Base-by-base conservation (phyloP, 2,113 vertebrate genomes). In the Eonycteris spelaea region DNA sequence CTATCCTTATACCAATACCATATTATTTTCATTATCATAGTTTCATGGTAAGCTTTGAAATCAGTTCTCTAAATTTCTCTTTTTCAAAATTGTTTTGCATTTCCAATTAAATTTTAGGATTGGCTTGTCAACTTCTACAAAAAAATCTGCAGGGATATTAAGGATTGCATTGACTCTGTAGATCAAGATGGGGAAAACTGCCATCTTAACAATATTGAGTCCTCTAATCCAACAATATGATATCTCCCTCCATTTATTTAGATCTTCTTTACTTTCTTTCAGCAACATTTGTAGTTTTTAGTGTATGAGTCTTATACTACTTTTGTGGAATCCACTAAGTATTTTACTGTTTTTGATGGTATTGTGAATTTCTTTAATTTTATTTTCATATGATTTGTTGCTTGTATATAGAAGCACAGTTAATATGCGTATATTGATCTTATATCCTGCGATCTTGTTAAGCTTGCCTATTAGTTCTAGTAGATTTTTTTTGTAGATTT, bases 301-400 rank as follows among this genome's bases (percentile, higher is more conserved):
- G 30, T 90, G 30, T 43, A 38, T 16, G 61, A 65, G 16, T 80
- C 74, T 65, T 73, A 22, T 28, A 80, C 33, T 59, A 57, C 6
- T 78, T 87, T 93, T 45, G 12, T 78, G 82, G 2, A 55, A 67
- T 70, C 89, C 48, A 53, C 35, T 57, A 82, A 28, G 30, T 75
- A 90, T 90, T 91, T 90, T 78, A 86, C 86, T 75, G 24, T 86
- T 87, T 95, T 85, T 45, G n/a, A 30, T 88, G 65, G 86, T 67
- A 91, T 22, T 88, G 22, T 73, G 3, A 55, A 59, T 82, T 85
- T 78, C 51, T 28, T 93, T 68, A 84, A 71, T 85, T 97, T 84
- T 91, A 90, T 19, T 61, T 93, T 93, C 43, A 80, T 8, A 68
- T 90, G 67, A 86, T 86, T 86, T n/a, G 19, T 43, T 86, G 75